Evolutionary conservation across 2,113 vertebrate genomes (phyloP), one percentile per base, ranked within the genome.

Genomic region (Rhipidura dahli): DNA sequence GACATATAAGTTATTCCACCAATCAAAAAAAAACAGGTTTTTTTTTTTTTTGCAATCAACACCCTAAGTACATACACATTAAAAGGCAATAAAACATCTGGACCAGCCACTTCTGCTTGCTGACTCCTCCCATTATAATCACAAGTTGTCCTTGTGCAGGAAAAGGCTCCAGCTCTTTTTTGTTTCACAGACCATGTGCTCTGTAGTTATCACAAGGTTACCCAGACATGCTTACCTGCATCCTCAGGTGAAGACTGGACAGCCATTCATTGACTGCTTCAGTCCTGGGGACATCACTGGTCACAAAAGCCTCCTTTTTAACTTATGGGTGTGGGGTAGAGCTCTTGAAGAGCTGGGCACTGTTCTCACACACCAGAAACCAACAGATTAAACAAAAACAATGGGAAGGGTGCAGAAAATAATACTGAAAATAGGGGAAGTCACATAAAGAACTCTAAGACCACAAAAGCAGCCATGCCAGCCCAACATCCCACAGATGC

Each of bases 41-140:
- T n/a, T n/a, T n/a, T n/a, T 77, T 89, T 90, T 86, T 90, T 75
- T 68, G 44, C 37, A 40, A 39, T 44, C 68, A 61, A 23, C 30
- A 70, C 28, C 22, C 42, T 63, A 64, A 78, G 28, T 56, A 91
- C 44, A 42, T 17, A 80, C 1, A 65, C 13, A 44, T 56, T 59
- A 92, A 59, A 85, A 92, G 45, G 35, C 0, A 69, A 9, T 27
- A 90, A 90, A 92, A 92, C 22, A 78, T 39, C 26, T 47, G 17
- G 21, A 59, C 35, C 90, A 47, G 12, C 11, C 35, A 83, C 39
- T 22, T 73, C 45, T 66, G 20, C 20, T 81, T 37, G 17, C 47
- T 66, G 19, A 13, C 7, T 1, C 8, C 5, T 2, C 4, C 12
- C n/a, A n/a, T 45, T 60, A 78, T 5, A 92, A n/a, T 2, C 3